Evolutionary conservation across 2,113 vertebrate genomes (phyloP).

Genomic region (Bos taurus): DNA sequence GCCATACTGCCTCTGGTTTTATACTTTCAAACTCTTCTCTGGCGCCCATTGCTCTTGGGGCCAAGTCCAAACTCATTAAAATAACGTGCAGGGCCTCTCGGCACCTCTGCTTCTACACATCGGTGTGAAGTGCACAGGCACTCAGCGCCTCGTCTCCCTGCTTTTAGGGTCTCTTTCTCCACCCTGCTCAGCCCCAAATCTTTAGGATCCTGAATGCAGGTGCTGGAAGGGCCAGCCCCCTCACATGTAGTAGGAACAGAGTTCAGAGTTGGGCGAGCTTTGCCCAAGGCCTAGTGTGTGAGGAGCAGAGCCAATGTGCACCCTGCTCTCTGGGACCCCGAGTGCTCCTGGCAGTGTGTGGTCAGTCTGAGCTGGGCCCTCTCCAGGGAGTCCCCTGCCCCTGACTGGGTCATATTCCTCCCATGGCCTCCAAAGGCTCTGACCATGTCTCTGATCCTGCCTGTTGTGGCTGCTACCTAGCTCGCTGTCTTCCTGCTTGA

Average conservation of each 20-base stretch:
- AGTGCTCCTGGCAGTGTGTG: rapidly evolving
- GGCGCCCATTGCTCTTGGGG: not conserved
- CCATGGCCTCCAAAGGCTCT: not conserved
- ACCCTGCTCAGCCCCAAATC: not conserved
- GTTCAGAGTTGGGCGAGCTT: not conserved
- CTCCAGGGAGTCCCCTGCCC: too few relatives aligned
- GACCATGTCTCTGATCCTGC: not conserved
- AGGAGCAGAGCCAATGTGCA: not conserved
- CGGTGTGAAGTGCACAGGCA: rapidly evolving
- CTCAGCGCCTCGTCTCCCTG: not conserved
- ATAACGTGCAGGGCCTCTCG: not conserved
- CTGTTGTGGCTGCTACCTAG: too few relatives aligned
- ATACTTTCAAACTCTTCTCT: not conserved
- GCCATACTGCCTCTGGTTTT: not conserved
- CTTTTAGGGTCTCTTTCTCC: not conserved
- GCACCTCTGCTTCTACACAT: not conserved
- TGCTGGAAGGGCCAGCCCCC: not conserved
- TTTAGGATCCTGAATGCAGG: not conserved
- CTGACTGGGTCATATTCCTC: not conserved
- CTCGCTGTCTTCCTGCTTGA: not conserved
- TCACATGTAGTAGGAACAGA: not conserved
- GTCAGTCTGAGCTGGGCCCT: not conserved
- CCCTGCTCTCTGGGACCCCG: rapidly evolving
- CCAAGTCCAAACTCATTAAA: not conserved
- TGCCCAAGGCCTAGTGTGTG: not conserved